Base-by-base conservation (phyloP, 1,140 invertebrate genomes). In the Eubasilissa regina region DNA sequence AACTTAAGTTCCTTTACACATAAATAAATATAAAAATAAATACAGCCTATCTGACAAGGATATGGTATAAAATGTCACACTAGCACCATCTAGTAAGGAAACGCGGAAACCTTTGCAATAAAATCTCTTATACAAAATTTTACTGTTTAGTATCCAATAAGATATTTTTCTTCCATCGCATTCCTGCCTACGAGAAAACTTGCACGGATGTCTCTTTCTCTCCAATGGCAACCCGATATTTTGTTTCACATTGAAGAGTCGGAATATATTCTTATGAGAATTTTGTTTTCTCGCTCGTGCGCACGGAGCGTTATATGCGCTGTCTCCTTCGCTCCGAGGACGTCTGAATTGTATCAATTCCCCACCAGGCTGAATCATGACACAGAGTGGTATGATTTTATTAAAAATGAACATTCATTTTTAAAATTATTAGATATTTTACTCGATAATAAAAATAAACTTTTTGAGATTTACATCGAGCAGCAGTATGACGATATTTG, bases 11-110 rank as follows among this genome's bases (percentile, higher is more conserved):
- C n/a, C n/a, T n/a, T n/a, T n/a, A 35, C 25, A 19, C n/a, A n/a
- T 56, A 19, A 17, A 19, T n/a, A 19, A 56, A 17, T 15, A 17
- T 56, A 10, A 58, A 19, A 58, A 58, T 58, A 15, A 58, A 19
- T 7, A 15, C 55, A 0, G 17, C 12, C 10, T 21, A n/a, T 58
- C 17, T 19, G 55, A 15, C 3, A 58, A 19, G 55, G 55, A 9
- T 58, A 35, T 6, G 25, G 25, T 6, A n/a, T 44, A 70, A 79
- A 79, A 51, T 47, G 25, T 15, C 43, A 47, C 51, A 55, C 81
- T 80, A 80, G 78, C 78, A 80, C 81, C 81, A 82, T 82, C 81
- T 82, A 80, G 56, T 68, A 70, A 75, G 21, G 70, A 78, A 82
- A 53, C 70, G 13, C 62, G 68, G 45, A 75, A 77, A 80, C 77